Evolutionary conservation across 2,113 vertebrate genomes (phyloP), one percentile per base, ranked within the genome.

Genomic region (Neotragus moschatus): DNA sequence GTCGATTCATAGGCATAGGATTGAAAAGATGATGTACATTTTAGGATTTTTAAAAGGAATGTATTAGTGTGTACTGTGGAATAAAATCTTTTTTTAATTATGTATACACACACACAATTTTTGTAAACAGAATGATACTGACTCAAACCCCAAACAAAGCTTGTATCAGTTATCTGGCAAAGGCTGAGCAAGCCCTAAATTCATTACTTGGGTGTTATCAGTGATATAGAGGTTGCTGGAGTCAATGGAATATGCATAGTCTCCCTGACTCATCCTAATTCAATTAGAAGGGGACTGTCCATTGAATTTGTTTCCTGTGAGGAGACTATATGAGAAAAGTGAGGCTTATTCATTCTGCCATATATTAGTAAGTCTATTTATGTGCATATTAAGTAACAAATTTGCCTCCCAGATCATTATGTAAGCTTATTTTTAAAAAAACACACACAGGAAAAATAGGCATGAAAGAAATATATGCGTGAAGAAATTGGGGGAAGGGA

Each of bases 281-380:
- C 89, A 97, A 77, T 97, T 90, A 88, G 60, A 95, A 85, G 33
- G 13, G 53, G 43, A 53, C 23, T 53, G 39, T 93, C 87, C 33
- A 33, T 96, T 95, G 92, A 97, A 98, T 89, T 4, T 4, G 47
- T 97, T 96, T n/a, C 39, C 92, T 98, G 90, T 97, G 89, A 98
- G 97, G 93, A 90, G 97, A 96, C 21, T 66, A 6, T 93, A 94
- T 84, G 90, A 97, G 53, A 98, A 96, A 98, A 98, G 95, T 61
- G 87, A 98, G 73, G 90, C 39, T 95, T 96, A 92, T 96, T 92
- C 94, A 96, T 96, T 70, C 89, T 93, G 91, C 91, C 94, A 92
- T 97, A 97, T 97, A 97, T 96, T 97, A 97, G 90, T 95, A 97
- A 98, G 91, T 77, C 86, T 95, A 96, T 93, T 94, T 98, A 96